phyloP scores from a whole-genome alignment of 2,888 invertebrate species.

The Schizaphis graminum region DNA sequence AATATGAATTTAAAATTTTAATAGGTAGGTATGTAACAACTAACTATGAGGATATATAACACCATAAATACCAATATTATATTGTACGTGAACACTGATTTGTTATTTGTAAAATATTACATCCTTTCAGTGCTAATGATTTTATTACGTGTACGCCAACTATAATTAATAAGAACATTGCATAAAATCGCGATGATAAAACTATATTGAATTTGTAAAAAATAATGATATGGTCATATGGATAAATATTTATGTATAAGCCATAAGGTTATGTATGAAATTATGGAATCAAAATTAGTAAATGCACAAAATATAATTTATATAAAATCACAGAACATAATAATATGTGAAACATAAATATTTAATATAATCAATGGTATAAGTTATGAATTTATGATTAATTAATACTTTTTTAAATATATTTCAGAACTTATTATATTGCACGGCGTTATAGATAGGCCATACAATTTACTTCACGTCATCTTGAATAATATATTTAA shows the following conservation, averaged over 20 bases:
- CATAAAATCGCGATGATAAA: background rate
- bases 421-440: background rate
- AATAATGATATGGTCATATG: background rate
- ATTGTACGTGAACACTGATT: background rate
- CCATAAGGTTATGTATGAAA: background rate
- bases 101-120: background rate
- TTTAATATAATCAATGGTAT: background rate
- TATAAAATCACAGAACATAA: background rate
- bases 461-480: background rate
- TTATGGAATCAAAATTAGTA: background rate
- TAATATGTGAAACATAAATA: background rate
- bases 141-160: background rate
- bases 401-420: background rate
- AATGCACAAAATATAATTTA: too few relatives aligned
- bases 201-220: background rate
- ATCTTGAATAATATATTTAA: background rate
- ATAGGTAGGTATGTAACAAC: background rate
- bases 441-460: background rate
- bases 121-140: background rate
- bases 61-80: too few relatives aligned
- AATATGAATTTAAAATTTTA: background rate
- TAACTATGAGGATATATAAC: too few relatives aligned
- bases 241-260: background rate
- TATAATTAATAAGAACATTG: background rate
- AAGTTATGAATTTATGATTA: background rate